phyloP scores from a whole-genome alignment of 1,140 invertebrate species.

The Drosophila nigrodunni region DNA sequence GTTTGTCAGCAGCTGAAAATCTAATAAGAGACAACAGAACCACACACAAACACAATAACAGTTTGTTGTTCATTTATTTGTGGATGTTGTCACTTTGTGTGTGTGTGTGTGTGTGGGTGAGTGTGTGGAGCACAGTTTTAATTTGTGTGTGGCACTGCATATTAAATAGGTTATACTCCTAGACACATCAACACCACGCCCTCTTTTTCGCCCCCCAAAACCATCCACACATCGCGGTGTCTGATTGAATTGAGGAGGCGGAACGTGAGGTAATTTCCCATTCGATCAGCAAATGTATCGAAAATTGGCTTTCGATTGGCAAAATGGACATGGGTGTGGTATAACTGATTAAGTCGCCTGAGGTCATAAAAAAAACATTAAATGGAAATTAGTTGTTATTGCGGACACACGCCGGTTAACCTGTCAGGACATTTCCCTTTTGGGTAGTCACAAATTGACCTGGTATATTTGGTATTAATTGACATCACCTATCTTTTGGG shows the following conservation, averaged over 20 bases:
- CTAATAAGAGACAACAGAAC: slow-evolving; percentile 64
- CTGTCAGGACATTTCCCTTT: slow-evolving; percentile 9
- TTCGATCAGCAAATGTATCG: slow-evolving; percentile 44
- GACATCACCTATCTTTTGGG: slow-evolving; percentile 10
- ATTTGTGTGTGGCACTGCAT: slow-evolving; percentile 71
- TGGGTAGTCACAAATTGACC: slow-evolving; percentile 10
- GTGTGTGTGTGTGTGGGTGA: not conserved
- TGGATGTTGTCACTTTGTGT: slow-evolving; percentile 33
- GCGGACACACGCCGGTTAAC: slow-evolving; percentile 7
- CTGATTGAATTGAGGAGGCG: slow-evolving; percentile 56
- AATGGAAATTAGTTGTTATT: slow-evolving; percentile 37
- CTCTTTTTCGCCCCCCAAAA: not conserved
- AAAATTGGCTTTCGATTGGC: slow-evolving; percentile 40
- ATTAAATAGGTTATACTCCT: slow-evolving; percentile 52
- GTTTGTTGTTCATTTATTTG: slow-evolving; percentile 29
- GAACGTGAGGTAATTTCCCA: slow-evolving; percentile 12
- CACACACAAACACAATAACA: slow-evolving; percentile 66
- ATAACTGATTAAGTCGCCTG: slow-evolving; percentile 54
- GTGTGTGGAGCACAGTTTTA: slow-evolving; percentile 54
- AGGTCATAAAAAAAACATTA: slow-evolving; percentile 46
- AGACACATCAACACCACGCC: slow-evolving; percentile 31
- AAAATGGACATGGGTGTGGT: slow-evolving; percentile 14
- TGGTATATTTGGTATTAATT: slow-evolving; percentile 38
- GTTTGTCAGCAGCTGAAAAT: slow-evolving; percentile 68
- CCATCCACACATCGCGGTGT: slow-evolving; percentile 11